Evolutionary conservation across 2,888 invertebrate genomes (phyloP).

Genomic region (Cancer borealis): DNA sequence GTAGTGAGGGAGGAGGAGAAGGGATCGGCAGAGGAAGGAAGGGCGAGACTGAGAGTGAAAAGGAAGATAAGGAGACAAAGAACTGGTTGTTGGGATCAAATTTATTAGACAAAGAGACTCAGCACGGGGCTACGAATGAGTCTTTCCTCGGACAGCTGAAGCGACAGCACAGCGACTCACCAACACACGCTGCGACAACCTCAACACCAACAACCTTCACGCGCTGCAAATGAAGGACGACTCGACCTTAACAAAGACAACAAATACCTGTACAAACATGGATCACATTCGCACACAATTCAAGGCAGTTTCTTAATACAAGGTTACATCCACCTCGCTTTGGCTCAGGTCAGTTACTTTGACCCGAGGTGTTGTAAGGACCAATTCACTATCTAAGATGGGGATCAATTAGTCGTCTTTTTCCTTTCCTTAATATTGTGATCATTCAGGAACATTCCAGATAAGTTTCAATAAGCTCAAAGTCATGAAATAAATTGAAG

Average conservation of each 20-base stretch:
- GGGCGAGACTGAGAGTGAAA: slow-evolving; percentile 50
- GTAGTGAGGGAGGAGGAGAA: not conserved
- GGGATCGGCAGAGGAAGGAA: not conserved
- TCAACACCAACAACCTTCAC: not conserved
- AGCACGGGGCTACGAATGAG: slow-evolving; percentile 24
- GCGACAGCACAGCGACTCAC: not conserved
- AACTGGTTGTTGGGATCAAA: slow-evolving; percentile 29
- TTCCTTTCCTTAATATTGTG: not conserved
- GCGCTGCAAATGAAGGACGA: not conserved
- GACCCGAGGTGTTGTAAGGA: not conserved
- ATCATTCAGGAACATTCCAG: not conserved
- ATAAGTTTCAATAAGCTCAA: not conserved
- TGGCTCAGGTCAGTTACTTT: not conserved
- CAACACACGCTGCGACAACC: slow-evolving; percentile 4
- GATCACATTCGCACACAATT: not conserved
- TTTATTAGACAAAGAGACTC: slow-evolving; percentile 37
- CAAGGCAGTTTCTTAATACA: not conserved
- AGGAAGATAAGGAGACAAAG: slow-evolving; percentile 26
- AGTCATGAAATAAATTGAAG: not conserved
- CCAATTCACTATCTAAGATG: not conserved
- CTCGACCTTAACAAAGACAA: not conserved
- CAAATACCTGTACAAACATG: not conserved
- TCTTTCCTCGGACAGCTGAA: slow-evolving; percentile 20
- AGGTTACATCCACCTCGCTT: no score
- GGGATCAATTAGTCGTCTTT: not conserved